phyloP scores from a whole-genome alignment of 2,888 invertebrate species.

The Chesias legatella region DNA sequence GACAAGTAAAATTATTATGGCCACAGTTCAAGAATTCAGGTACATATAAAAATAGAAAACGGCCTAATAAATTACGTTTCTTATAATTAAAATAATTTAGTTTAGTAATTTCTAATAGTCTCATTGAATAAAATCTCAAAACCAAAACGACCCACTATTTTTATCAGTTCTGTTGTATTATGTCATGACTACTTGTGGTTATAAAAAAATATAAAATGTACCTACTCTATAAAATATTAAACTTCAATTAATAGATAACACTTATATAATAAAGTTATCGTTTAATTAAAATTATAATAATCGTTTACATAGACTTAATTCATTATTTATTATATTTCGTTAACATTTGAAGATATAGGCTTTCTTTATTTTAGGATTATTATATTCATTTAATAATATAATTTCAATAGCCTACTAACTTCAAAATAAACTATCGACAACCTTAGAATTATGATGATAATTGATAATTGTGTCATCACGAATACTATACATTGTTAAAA shows the following conservation, averaged over 20 bases:
- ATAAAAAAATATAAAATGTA: constrained; percentile 66
- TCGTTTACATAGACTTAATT: constrained; percentile 2
- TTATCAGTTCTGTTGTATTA: constrained; percentile 57
- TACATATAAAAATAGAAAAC: constrained; percentile 67
- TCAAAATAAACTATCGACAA: constrained; percentile 21
- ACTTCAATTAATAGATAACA: constrained; percentile 57
- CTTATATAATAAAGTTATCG: constrained; percentile 44
- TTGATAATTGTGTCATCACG: constrained; percentile 40
- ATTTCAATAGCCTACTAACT: constrained; percentile 9
- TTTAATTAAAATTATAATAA: constrained; percentile 52
- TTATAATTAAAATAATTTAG: constrained; percentile 71
- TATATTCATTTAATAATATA: constrained; percentile 7
- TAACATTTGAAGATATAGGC: constrained; percentile 4
- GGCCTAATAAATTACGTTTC: constrained; percentile 63
- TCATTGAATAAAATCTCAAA: constrained; percentile 66
- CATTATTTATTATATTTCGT: constrained; percentile 2
- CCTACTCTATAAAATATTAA: constrained; percentile 29
- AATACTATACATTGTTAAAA: constrained; percentile 40
- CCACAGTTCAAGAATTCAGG: constrained; percentile 77
- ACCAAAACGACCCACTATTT: constrained; percentile 51
- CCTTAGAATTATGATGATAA: constrained; percentile 39
- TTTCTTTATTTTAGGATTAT: not conserved
- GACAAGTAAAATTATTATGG: constrained; percentile 70
- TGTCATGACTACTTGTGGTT: constrained; percentile 58
- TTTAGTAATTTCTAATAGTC: constrained; percentile 69